These are phyloP conservation scores for Bibio marci DNA, from an alignment of 2,888 invertebrate species.

Conservation along the genomic window DNA sequence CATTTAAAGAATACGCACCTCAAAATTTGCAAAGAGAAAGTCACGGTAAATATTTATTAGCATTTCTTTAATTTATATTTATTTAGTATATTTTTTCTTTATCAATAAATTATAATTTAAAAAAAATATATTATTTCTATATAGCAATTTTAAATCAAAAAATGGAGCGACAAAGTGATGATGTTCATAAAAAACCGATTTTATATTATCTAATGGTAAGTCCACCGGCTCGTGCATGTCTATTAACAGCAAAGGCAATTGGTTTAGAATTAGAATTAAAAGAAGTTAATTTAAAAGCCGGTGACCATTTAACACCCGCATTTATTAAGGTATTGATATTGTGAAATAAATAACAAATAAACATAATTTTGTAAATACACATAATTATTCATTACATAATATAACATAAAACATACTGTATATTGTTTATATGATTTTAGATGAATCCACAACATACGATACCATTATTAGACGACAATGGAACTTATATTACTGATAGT, in stretches of 20 bases:
- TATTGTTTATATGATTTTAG: constrained; percentile 19
- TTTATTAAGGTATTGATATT: constrained; percentile 22
- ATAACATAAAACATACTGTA: too few species aligned
- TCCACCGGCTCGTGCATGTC: constrained; percentile 32
- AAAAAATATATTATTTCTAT: too few species aligned
- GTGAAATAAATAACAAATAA: background rate
- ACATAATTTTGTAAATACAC: too few species aligned
- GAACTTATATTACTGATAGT: constrained; percentile 40
- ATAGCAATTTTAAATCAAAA: too few species aligned
- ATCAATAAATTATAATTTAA: too few species aligned
- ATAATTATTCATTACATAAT: too few species aligned
- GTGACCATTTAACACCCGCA: constrained; percentile 25
- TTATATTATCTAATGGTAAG: constrained; percentile 29
- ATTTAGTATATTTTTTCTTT: too few species aligned
- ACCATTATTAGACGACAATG: constrained; percentile 40
- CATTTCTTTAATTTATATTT: too few species aligned
- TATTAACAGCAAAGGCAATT: constrained; percentile 30
- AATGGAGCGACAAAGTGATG: too few species aligned
- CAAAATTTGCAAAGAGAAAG: too few species aligned
- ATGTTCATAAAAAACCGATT: constrained; percentile 18
- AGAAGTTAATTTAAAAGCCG: constrained; percentile 24
- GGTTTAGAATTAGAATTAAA: constrained; percentile 27
- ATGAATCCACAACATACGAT: constrained; percentile 46
- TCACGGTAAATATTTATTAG: too few species aligned
- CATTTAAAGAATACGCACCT: too few species aligned